Evolutionary conservation across 2,113 vertebrate genomes (phyloP), one percentile per base, ranked within the genome.

Genomic region (Pseudolaguvia tuberculata): DNA sequence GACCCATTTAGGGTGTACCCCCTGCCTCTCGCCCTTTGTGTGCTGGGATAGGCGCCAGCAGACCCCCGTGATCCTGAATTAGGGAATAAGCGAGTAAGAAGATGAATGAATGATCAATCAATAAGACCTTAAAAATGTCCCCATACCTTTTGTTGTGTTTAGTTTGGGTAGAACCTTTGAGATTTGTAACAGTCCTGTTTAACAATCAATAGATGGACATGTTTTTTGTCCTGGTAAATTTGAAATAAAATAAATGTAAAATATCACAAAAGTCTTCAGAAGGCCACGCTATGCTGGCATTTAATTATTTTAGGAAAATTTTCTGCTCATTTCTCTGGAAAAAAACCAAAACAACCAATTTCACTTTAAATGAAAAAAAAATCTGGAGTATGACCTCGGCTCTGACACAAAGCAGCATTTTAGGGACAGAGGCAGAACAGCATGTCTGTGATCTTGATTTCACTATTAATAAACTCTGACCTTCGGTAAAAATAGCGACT

Each of bases 321-420:
- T 47, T 72, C 70, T 29, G 39, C 6, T 72, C 47, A 76, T 1
- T 80, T 23, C n/a, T 67, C 27, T 71, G 52, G 17, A 47, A 72
- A 73, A 7, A 42, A 42, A 7, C 5, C 8, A 42, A 42, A 42
- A 42, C 51, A 77, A 63, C 74, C 61, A 66, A 47, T 55, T 29
- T 15, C 25, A 71, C 61, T 75, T 78, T 69, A 78, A 80, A 82
- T 80, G 69, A 72, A 56, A 71, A 69, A 82, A 66, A 79, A 74
- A 77, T 79, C 63, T 75, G 51, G 70, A 78, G 55, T 55, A 78
- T 55, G 55, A 72, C 20, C 72, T 78, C 70, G 72, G 51, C 73
- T 78, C 67, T 78, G 78, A 76, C 62, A 70, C 52, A 75, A 81
- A 81, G 80, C 80, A 81, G 80, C 80, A 78, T 72, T 75, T 78